phyloP scores from a whole-genome alignment of 2,113 vertebrate species.

The Platanista minor region DNA sequence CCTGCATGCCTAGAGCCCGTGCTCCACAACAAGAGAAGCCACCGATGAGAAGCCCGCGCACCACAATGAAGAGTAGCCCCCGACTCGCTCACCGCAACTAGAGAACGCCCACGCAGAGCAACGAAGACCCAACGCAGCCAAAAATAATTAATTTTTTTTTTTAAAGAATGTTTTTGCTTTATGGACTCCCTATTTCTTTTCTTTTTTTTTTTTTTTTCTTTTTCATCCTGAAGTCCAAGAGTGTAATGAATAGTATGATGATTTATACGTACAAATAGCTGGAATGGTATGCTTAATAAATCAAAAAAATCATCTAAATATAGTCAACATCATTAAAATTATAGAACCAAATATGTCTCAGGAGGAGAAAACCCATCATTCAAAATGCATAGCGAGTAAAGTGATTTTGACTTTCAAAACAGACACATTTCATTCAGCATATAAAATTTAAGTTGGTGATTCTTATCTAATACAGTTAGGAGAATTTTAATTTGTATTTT shows the following conservation, averaged over 20 bases:
- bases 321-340: slow-evolving; percentile 26
- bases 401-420: slow-evolving; percentile 74
- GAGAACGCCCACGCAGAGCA: no score
- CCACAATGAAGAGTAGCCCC: no score
- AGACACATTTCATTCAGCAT: slow-evolving; percentile 50
- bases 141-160: no score
- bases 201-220: neutral
- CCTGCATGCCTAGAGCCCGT: no score
- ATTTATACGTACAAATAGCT: neutral
- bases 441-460: slow-evolving; percentile 70
- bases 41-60: no score
- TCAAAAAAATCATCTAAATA: neutral
- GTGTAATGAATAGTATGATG: neutral
- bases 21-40: no score
- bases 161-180: neutral
- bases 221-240: neutral
- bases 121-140: no score
- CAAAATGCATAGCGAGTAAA: slow-evolving; percentile 59
- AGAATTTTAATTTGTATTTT: slow-evolving; percentile 71
- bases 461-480: slow-evolving; percentile 59
- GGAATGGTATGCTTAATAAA: neutral
- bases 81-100: no score
- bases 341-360: slow-evolving; percentile 61
- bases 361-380: slow-evolving; percentile 61
- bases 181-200: neutral